Base-by-base conservation (phyloP, 92 coral and sea anemone species). In the Palythoa grandiflora region DNA sequence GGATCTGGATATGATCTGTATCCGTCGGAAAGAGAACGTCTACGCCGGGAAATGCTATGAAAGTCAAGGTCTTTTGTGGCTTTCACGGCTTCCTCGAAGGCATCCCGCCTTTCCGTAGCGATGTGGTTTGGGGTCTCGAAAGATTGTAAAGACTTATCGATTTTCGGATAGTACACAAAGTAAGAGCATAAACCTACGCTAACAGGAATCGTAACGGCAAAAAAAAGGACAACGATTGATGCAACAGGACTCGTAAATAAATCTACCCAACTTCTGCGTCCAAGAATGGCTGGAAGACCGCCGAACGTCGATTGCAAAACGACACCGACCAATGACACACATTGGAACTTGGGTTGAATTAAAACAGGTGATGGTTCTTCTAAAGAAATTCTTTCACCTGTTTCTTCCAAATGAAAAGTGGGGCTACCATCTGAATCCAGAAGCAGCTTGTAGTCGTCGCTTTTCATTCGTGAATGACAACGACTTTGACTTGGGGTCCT, bases 101-200 rank as follows among this genome's bases (percentile, higher is more conserved):
- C 91, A 59, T 95, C 98, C 12, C 88, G 70, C 37, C 87, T 77
- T 44, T 89, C 39, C 10, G 96, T 89, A 21, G 93, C 93, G 2
- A 72, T 79, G 80, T 95, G 98, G n/a, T 91, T 92, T 55, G 98
- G 98, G 17, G 91, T 95, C 73, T 91, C 83, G 53, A 95, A 95
- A 9, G 98, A 95, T 63, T 91, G 80, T 35, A 95, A 78, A 13
- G 98, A 95, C 63, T 90, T 95, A 71, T 95, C 98, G 21, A 95
- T 73, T 6, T 40, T 14, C 5, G 87, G 47, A 28, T 89, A 50
- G 35, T 87, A 88, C n/a, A 1, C 35, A 14, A 71, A 66, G 48
- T 80, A 11, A 28, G 91, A 88, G 61, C 37, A 15, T 17, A 47
- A 12, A 1, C 89, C 98, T 17, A 95, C 80, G n/a, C 5, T 61